Percentiles rank a stretch among this genome's conserved stretches.
Evolutionary conservation across 2,113 vertebrate genomes (phyloP).

Genomic region (Tenrec ecaudatus): DNA sequence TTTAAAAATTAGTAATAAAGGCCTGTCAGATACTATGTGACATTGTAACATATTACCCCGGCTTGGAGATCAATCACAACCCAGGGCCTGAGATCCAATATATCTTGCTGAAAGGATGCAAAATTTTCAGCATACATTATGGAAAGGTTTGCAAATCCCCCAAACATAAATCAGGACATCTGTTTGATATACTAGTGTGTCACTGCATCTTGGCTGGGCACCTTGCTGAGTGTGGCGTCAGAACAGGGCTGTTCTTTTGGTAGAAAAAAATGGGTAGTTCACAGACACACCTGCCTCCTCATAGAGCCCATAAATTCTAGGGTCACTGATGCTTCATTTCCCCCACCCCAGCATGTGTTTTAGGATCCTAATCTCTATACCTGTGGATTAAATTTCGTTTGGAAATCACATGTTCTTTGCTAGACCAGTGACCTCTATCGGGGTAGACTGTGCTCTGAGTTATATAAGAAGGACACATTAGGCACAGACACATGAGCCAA

Average conservation of each 20-base stretch:
- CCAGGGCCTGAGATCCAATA: constrained; percentile 78
- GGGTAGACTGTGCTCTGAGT: neutral
- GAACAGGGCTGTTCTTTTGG: neutral
- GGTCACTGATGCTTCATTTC: neutral
- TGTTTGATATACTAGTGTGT: constrained; percentile 18
- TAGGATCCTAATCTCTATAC: neutral
- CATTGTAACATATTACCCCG: constrained; percentile 81
- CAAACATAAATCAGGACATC: constrained; percentile 78
- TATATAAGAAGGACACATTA: neutral
- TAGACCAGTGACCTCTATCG: neutral
- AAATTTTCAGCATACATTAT: constrained; percentile 85
- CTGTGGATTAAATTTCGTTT: neutral
- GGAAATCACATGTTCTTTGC: neutral
- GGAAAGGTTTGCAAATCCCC: constrained; percentile 67
- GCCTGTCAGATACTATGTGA: constrained; percentile 80
- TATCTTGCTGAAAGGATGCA: constrained; percentile 76
- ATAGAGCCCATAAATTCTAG: accelerated
- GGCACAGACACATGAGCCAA: neutral
- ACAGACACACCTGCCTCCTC: neutral
- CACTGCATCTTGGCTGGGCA: constrained; percentile 48
- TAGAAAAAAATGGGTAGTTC: neutral
- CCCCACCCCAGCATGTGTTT: too few relatives aligned
- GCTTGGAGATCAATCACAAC: constrained; percentile 84
- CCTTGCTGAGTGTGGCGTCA: accelerated
- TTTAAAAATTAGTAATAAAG: constrained; percentile 85